Conservation (phyloP, 2,113 vertebrate genomes). For the Nerophis ophidion region DNA sequence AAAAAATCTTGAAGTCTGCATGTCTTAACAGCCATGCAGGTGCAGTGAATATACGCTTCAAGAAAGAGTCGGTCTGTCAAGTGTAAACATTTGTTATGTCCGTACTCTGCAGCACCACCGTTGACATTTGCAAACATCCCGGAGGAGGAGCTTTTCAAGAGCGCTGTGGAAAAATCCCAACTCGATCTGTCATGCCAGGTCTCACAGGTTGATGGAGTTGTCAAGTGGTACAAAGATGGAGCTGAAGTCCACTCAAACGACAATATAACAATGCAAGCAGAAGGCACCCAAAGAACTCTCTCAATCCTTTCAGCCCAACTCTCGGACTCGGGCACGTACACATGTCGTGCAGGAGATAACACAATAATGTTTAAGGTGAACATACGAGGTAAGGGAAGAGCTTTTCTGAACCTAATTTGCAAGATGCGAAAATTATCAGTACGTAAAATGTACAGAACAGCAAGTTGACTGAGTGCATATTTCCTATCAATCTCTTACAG, state of each 20-base stretch:
- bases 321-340: constrained; percentile 69
- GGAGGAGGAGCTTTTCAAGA: constrained; percentile 71
- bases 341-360: constrained; percentile 70
- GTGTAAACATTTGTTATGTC: constrained; percentile 5
- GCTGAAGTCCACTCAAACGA: constrained; percentile 53
- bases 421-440: background rate
- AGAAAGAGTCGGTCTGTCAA: background rate
- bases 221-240: constrained; percentile 76
- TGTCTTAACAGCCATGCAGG: constrained; percentile 43
- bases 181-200: constrained; percentile 70
- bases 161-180: constrained; percentile 65
- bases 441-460: background rate
- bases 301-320: constrained; percentile 54
- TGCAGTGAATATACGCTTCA: constrained; percentile 17
- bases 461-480: background rate
- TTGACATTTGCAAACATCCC: constrained; percentile 68
- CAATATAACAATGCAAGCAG: constrained; percentile 47
- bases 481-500: constrained; percentile 53
- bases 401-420: background rate
- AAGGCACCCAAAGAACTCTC: constrained; percentile 51
- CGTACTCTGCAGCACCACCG: constrained; percentile 57
- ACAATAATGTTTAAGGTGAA: constrained; percentile 72
- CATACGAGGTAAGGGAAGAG: constrained; percentile 65
- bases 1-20: constrained; percentile 51
- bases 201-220: constrained; percentile 55